Conservation (phyloP, 2,888 invertebrate genomes). For the Dione vanillae region DNA sequence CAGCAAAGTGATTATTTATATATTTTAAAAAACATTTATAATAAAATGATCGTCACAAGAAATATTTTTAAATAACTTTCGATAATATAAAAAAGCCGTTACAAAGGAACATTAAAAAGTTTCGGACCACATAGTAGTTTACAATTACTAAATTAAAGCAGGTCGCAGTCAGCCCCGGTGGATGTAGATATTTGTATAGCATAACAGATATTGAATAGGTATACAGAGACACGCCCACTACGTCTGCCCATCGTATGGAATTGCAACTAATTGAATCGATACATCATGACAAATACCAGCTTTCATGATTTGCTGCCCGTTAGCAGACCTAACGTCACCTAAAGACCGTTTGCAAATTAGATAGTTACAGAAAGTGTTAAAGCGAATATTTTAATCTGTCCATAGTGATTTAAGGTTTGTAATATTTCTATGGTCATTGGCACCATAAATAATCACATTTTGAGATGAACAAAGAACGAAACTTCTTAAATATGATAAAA, state of each 20-base stretch:
- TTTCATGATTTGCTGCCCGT: background rate
- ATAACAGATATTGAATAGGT: slow-evolving; percentile 15
- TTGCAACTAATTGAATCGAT: slow-evolving; percentile 17
- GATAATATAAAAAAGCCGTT: too few species aligned
- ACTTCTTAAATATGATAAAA: slow-evolving; percentile 9
- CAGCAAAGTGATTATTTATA: too few species aligned
- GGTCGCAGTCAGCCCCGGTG: background rate
- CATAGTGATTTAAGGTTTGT: background rate
- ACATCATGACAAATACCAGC: background rate
- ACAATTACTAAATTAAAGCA: background rate
- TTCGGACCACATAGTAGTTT: background rate
- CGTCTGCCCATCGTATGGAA: slow-evolving; percentile 10
- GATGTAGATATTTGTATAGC: background rate
- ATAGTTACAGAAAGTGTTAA: background rate
- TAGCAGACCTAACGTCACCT: background rate
- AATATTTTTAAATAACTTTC: too few species aligned
- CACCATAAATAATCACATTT: background rate
- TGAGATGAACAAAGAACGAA: slow-evolving; percentile 12
- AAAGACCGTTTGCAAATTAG: background rate
- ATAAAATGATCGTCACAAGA: too few species aligned
- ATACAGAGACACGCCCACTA: slow-evolving; percentile 14
- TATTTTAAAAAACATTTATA: too few species aligned
- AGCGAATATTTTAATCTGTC: background rate
- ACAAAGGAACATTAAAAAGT: background rate
- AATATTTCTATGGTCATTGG: background rate